Base-by-base conservation (phyloP, 2,797 vertebrate genomes). In the Characodon lateralis region DNA sequence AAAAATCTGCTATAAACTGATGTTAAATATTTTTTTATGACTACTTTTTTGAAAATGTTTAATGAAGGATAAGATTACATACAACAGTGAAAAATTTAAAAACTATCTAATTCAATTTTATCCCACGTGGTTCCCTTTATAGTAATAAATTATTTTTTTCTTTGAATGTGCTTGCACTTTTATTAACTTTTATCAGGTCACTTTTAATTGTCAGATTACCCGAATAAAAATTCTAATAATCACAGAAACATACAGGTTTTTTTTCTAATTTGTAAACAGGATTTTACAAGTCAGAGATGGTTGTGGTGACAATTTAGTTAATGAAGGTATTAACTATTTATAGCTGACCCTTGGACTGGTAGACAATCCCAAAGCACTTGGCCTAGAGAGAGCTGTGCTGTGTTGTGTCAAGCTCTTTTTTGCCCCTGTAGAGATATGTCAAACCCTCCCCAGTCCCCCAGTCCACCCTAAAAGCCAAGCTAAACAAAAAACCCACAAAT, bases 251-350 rank as follows among this genome's bases (percentile, higher is more conserved):
- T 61, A 31, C 16, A 4, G 5, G 16, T 13, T 14, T 61, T 31
- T 26, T 69, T 46, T 50, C 26, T 14, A 10, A 53, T 22, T 53
- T 51, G n/a, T 71, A 10, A 51, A 8, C 18, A 71, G 50, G 26
- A 71, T 24, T 13, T 22, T 12, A 55, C 20, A 71, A 53, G 50
- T 35, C 51, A 72, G 31, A 56, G n/a, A 22, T 56, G 12, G 6
- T n/a, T 24, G 16, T 71, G 8, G 46, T 72, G 31, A 56, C 31
- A 56, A 35, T 35, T 39, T 35, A 56, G 22, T 72, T 72, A 72
- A 56, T 72, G 71, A 55, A 39, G 31, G 13, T 56, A 41, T 41
- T 56, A 56, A 72, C 56, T 72, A 72, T 72, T 55, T 41, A 39
- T 56, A 72, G 35, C 51, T 41, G 22, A 56, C 12, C 13, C 22